Conservation (phyloP, 2,113 vertebrate genomes). For the Menura novaehollandiae region DNA sequence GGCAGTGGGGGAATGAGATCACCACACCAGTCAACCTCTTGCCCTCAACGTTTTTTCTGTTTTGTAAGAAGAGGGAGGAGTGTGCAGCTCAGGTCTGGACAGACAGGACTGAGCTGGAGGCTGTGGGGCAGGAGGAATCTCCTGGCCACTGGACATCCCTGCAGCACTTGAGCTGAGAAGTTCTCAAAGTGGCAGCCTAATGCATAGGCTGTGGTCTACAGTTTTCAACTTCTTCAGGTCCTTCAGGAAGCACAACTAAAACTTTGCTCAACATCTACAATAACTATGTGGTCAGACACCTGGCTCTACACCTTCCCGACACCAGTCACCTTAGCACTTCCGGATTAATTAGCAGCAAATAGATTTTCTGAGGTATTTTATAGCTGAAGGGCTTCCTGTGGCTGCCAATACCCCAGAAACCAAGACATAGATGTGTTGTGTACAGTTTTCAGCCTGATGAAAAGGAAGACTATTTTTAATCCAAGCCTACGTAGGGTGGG, state of each 20-base stretch:
- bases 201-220: background rate
- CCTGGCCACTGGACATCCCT: background rate
- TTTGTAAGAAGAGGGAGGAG: background rate
- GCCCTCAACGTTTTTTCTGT: background rate
- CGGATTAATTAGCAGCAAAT: background rate
- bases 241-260: background rate
- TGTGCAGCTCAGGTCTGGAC: background rate
- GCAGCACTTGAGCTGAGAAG: background rate
- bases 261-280: background rate
- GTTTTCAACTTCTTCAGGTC: background rate
- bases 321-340: background rate
- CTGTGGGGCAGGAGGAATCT: background rate
- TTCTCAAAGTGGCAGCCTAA: background rate
- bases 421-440: background rate
- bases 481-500: slow-evolving; percentile 68
- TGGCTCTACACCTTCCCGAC: background rate
- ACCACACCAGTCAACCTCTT: background rate
- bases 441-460: slow-evolving; percentile 52
- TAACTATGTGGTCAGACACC: background rate
- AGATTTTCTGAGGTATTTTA: background rate
- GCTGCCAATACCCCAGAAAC: background rate
- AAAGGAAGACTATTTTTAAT: slow-evolving; percentile 70
- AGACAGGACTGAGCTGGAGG: background rate
- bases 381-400: background rate
- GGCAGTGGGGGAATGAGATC: background rate